These are phyloP conservation scores for Eulacestoma nigropectus DNA, from an alignment of 2,113 vertebrate genomes.

Conservation along the genomic window DNA sequence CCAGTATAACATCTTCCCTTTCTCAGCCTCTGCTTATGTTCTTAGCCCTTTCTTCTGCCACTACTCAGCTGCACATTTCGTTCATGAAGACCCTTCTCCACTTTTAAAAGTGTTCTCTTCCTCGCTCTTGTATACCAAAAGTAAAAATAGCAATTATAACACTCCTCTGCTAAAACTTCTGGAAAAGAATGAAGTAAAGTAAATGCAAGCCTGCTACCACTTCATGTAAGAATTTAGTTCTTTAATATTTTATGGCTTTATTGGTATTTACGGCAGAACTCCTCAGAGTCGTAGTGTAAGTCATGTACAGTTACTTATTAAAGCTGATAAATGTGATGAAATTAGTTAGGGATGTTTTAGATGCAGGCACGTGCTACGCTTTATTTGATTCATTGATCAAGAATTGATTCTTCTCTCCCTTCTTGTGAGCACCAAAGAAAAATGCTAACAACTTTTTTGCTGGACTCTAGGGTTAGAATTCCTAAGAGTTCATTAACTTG, in stretches of 20 bases:
- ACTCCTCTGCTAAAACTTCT: background rate
- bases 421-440: background rate
- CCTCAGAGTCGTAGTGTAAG: background rate
- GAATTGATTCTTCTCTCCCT: background rate
- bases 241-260: background rate
- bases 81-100: background rate
- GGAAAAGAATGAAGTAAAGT: background rate
- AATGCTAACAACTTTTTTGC: background rate
- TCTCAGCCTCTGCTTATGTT: background rate
- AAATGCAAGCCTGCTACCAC: background rate
- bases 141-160: background rate
- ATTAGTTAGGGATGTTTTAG: background rate
- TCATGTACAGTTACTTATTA: background rate
- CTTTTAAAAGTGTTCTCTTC: background rate
- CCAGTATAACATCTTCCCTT: background rate
- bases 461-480: background rate
- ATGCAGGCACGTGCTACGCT: background rate
- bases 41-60: background rate
- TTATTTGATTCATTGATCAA: background rate
- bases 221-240: background rate
- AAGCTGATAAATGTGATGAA: background rate
- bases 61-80: background rate
- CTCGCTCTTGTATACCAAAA: background rate
- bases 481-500: background rate
- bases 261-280: background rate